Base-by-base conservation (phyloP, 2,888 invertebrate genomes). In the Rhyacophila evoluta region DNA sequence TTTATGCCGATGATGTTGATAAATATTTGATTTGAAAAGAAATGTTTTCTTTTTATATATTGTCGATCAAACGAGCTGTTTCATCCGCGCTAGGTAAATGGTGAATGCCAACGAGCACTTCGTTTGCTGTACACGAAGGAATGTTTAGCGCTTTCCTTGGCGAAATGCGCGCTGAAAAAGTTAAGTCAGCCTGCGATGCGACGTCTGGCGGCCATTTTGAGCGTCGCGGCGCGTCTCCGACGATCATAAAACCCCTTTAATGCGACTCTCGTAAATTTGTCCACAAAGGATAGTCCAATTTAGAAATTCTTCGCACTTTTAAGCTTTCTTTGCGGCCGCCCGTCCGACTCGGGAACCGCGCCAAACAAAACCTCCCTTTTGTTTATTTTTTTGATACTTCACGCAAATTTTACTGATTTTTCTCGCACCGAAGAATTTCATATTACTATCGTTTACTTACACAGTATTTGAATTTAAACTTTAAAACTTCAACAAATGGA, bases 291-390 rank as follows among this genome's bases (percentile, higher is more conserved):
- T 55, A 55, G 55, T 55, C 25, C 55, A 55, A 55, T 55, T 55
- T 55, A 55, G 55, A 55, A 55, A 55, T 55, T 55, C 55, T 55
- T 55, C 55, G 55, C 55, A 55, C 55, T 55, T 55, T 55, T 55
- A 55, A 55, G 55, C 55, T 55, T 55, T 55, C 55, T 5, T 19
- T 2, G 10, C 55, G 8, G 55, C 55, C 55, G 55, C 55, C 10
- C 19, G 55, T 15, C 55, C 55, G 55, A 55, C 19, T 19, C 55
- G 8, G n/a, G 10, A 15, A 55, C 19, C 25, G 25, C 19, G 55
- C 55, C 12, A 19, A 25, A 55, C 2, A 55, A 55, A 55, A 55
- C 15, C 2, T 12, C 19, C 19, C 2, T 8, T 1, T 19, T 1
- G 1, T 55, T 55, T n/a, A n/a, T n/a, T n/a, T n/a, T 55, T 55